Evolutionary conservation across 35 echinoderm and acorn worm species (phyloP).

Genomic region (Apostichopus parvimensis): DNA sequence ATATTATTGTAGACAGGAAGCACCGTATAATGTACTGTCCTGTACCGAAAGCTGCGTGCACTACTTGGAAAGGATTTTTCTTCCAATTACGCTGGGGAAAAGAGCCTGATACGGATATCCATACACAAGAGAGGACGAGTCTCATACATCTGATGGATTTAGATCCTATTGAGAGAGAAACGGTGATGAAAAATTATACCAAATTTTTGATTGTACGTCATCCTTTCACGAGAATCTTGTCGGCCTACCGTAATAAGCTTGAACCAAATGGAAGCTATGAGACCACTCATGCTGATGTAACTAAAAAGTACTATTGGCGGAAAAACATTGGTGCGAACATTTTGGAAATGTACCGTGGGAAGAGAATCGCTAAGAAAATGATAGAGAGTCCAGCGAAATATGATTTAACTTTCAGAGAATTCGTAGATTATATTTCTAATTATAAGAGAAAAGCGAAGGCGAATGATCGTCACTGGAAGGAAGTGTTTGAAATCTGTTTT

Average conservation of each 20-base stretch:
- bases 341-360: slow-evolving; percentile 12
- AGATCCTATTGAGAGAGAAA: background rate
- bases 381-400: background rate
- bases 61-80: slow-evolving; percentile 23
- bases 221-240: slow-evolving; percentile 73
- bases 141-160: background rate
- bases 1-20: background rate
- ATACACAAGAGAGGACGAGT: background rate
- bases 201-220: slow-evolving; percentile 81
- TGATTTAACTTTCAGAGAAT: slow-evolving; percentile 69
- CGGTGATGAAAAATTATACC: slow-evolving; percentile 54
- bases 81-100: slow-evolving; percentile 14
- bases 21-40: slow-evolving; percentile 11
- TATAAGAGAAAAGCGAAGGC: background rate
- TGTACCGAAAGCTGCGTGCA: slow-evolving; percentile 13
- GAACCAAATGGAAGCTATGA: slow-evolving; percentile 49
- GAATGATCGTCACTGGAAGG: slow-evolving; percentile 59
- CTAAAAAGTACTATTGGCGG: slow-evolving; percentile 13
- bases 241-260: slow-evolving; percentile 72
- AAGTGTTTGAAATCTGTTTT: slow-evolving; percentile 55
- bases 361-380: background rate
- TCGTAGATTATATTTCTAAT: slow-evolving; percentile 50
- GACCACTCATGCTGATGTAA: background rate
- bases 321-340: slow-evolving; percentile 11
- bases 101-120: background rate